Evolutionary conservation across 2,113 vertebrate species (phyloP), one percentile per base, ranked within the genome.

Genomic region (Leucosticte australis): DNA sequence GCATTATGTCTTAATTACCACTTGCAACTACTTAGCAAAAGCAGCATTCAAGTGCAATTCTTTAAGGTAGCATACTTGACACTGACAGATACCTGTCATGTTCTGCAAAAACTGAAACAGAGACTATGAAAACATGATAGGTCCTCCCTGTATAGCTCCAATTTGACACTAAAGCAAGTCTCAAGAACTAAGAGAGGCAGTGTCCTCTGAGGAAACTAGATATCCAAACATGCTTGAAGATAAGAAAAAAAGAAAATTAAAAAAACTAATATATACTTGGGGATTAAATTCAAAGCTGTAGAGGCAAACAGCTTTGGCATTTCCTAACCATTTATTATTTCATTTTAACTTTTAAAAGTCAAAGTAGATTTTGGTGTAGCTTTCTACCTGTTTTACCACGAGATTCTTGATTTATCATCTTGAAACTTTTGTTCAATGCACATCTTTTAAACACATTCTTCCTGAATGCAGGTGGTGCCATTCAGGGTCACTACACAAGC

Each of bases 231-330:
- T 7, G 6, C 37, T 18, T 37, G 12, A 89, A 53, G 18, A 41
- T 17, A n/a, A 18, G 44, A 73, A 81, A 35, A 49, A 56, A n/a
- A 18, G 9, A 44, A 55, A 74, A 59, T 5, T 1, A 27, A 35
- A 68, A 39, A 22, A 2, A 1, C 4, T 37, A 10, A 0, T 27
- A 52, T 6, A 3, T 31, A 35, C 12, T 52, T n/a, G 7, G 20
- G 6, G 16, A 87, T 82, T 67, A 63, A 64, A 80, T 49, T 68
- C n/a, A 60, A 89, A 57, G 15, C 47, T 47, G 14, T 28, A 81
- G 4, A 80, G 27, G 11, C 15, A 78, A 81, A 81, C 3, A 77
- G 18, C 8, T 87, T 11, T 12, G 18, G 46, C 39, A 81, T 63
- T 70, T 53, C 7, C 10, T 63, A 80, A 21, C 6, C 5, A 39